Evolutionary conservation across 2,113 vertebrate species (phyloP).

Genomic region (Tamias sibiricus): DNA sequence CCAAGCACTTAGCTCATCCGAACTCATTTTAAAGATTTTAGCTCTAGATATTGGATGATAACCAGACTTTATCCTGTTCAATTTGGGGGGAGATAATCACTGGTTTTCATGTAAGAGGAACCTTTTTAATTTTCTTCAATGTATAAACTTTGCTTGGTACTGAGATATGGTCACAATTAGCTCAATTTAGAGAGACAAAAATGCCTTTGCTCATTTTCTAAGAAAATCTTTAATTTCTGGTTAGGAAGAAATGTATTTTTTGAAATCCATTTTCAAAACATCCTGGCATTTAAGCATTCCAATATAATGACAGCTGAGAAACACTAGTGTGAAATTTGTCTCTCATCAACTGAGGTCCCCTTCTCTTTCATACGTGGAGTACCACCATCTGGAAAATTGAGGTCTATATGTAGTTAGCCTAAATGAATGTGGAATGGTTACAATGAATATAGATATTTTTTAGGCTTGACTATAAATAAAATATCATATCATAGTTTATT

Average conservation of each 20-base stretch:
- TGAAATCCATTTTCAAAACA: constrained; percentile 59
- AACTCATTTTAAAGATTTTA: not conserved
- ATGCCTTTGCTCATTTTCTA: constrained; percentile 47
- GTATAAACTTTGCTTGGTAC: constrained; percentile 7
- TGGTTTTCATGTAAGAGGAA: not conserved
- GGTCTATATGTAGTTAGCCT: not conserved
- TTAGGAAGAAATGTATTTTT: constrained; percentile 25
- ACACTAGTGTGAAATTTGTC: constrained; percentile 62
- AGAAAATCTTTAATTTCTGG: constrained; percentile 29
- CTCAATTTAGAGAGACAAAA: not conserved
- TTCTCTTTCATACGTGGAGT: not conserved
- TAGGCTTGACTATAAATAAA: not conserved
- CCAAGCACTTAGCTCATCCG: not conserved
- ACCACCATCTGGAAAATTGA: constrained; percentile 58
- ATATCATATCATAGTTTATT: not conserved
- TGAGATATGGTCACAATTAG: constrained; percentile 17
- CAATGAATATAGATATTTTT: not conserved
- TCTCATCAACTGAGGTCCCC: not conserved
- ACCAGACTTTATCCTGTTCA: not conserved
- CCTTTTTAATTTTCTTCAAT: constrained; percentile 4
- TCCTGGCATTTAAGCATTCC: constrained; percentile 74
- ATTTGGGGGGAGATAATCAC: not conserved
- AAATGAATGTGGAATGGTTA: not conserved
- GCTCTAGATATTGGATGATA: constrained; percentile 3
- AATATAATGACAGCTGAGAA: constrained; percentile 68